A percentile compares a stretch with the other conserved stretches of the same genome.
Conservation (phyloP, 2,888 invertebrate species). For the Athetis lepigone region DNA sequence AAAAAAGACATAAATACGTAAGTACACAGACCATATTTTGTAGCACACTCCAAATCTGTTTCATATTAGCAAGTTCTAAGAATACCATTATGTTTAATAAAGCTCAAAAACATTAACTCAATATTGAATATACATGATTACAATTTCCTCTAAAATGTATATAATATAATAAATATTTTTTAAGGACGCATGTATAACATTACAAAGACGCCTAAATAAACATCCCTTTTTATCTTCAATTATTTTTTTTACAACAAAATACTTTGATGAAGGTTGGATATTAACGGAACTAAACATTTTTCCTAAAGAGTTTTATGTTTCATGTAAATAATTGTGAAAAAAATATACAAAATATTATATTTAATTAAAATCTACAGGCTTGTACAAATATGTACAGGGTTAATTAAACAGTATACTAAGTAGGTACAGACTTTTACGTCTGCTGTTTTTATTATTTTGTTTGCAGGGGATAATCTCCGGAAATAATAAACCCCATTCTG, state of each 20-base stretch:
- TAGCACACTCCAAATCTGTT: too few relatives aligned
- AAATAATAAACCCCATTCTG: too few relatives aligned
- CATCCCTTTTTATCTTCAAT: slow-evolving; percentile 17
- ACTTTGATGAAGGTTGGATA: slow-evolving; percentile 23
- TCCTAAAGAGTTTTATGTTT: slow-evolving; percentile 22
- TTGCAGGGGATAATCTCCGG: too few relatives aligned
- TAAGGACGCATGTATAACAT: slow-evolving; percentile 8
- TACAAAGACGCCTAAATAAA: slow-evolving; percentile 22
- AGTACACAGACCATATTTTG: too few relatives aligned
- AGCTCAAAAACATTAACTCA: background rate
- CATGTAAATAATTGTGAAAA: background rate
- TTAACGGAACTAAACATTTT: slow-evolving; percentile 15
- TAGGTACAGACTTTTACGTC: too few relatives aligned
- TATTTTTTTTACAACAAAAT: slow-evolving; percentile 12
- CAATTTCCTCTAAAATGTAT: background rate
- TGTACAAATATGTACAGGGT: too few relatives aligned
- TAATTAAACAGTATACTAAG: too few relatives aligned
- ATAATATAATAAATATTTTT: background rate
- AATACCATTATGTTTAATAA: background rate
- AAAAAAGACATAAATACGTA: too few relatives aligned
- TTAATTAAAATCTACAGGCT: slow-evolving; percentile 22
- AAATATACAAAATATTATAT: slow-evolving; percentile 3
- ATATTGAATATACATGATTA: background rate
- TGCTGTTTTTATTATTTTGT: too few relatives aligned
- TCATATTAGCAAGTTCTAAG: too few relatives aligned